A percentile compares a stretch with the other conserved stretches of the same genome.
phyloP scores from a whole-genome alignment of 1,140 invertebrate genomes.

The Aphelinus certus region DNA sequence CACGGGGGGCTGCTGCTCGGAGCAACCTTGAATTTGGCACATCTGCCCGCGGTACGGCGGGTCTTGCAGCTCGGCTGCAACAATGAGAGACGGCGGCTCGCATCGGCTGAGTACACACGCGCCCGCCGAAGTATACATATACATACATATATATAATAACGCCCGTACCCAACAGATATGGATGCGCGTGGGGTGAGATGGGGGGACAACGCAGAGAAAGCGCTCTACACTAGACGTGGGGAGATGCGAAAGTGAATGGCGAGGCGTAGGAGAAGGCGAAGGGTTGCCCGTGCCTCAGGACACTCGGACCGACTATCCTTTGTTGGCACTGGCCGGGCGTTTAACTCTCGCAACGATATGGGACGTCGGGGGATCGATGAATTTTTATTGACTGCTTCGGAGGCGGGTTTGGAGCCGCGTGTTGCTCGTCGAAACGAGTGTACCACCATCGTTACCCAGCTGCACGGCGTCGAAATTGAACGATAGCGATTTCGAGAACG shows the following conservation, averaged over 20 bases:
- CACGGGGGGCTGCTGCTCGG: background rate
- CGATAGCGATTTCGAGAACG: no score
- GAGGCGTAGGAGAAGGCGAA: background rate
- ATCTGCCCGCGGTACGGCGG: constrained; percentile 53
- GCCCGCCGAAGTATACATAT: background rate
- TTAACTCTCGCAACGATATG: no score
- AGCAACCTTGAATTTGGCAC: constrained; percentile 60
- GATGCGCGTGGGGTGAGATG: constrained; percentile 43
- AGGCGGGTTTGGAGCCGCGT: no score
- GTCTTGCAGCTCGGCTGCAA: constrained; percentile 53
- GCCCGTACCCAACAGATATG: constrained; percentile 44
- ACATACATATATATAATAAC: constrained; percentile 19
- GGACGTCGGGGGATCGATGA: no score
- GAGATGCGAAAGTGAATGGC: constrained; percentile 41
- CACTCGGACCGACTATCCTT: no score
- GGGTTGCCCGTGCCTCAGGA: no score
- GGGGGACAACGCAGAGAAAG: constrained; percentile 6
- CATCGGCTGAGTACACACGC: constrained; percentile 58
- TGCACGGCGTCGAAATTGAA: no score
- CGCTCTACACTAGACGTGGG: background rate
- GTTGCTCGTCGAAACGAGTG: no score
- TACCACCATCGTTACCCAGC: no score
- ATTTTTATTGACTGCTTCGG: no score
- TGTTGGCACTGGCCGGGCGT: no score
- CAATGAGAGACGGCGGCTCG: constrained; percentile 55